Evolutionary conservation across 2,113 vertebrate genomes (phyloP).

Genomic region (Pluvianellus socialis): DNA sequence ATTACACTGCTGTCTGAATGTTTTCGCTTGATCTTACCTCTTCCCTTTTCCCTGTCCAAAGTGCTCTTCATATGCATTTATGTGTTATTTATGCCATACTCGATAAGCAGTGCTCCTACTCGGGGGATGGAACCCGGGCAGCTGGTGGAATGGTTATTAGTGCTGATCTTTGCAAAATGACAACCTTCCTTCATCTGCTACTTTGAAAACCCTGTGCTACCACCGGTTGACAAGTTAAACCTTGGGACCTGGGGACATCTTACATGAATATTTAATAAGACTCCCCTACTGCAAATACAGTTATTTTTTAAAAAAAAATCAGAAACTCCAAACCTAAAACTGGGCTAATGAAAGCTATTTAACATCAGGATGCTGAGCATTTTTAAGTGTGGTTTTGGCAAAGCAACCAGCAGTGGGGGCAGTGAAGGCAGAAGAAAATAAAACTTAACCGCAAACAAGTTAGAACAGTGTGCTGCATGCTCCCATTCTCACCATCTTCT

Average conservation of each 20-base stretch:
- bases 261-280: background rate
- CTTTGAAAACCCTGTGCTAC: background rate
- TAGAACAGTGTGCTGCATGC: background rate
- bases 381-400: background rate
- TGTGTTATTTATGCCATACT: background rate
- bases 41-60: background rate
- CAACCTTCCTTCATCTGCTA: background rate
- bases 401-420: background rate
- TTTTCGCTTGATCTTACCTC: background rate
- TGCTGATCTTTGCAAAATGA: background rate
- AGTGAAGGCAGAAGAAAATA: background rate
- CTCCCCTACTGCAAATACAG: background rate
- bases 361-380: background rate
- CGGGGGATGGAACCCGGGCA: background rate
- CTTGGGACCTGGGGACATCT: background rate
- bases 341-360: slow-evolving; percentile 48
- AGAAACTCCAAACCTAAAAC: too few species aligned
- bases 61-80: background rate
- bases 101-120: background rate
- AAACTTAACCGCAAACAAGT: slow-evolving; percentile 5
- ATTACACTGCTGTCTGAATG: background rate
- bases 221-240: background rate
- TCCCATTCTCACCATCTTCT: background rate
- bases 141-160: background rate
- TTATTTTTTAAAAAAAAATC: too few species aligned